Percentiles rank a stretch among this genome's conserved stretches.
Conservation (phyloP, 37 sponge, comb jelly and placozoan genomes). For the Geodia barretti region DNA sequence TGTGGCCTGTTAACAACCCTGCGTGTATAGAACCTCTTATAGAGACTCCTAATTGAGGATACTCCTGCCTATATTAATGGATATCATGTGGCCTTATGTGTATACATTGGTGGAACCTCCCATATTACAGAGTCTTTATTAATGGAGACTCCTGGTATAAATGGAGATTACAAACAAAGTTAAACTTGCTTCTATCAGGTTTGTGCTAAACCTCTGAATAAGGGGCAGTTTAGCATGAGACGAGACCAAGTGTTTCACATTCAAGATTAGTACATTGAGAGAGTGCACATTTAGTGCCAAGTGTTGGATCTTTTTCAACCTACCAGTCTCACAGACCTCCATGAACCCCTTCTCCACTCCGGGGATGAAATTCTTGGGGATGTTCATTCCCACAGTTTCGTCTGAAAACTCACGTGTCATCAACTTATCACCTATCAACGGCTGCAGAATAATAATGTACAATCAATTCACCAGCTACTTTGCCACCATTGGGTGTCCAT, state of each 20-base stretch:
- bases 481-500: neutral
- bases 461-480: neutral
- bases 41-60: too few species aligned
- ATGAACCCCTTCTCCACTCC: slow-evolving; percentile 91
- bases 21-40: too few species aligned
- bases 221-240: neutral
- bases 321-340: slow-evolving; percentile 62
- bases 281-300: neutral
- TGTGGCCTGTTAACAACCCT: slow-evolving; percentile 86
- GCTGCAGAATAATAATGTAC: slow-evolving; percentile 23
- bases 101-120: too few species aligned
- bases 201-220: neutral
- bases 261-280: neutral
- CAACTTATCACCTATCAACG: slow-evolving; percentile 72
- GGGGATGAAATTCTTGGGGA: slow-evolving; percentile 94
- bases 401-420: slow-evolving; percentile 85
- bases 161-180: neutral
- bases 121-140: too few species aligned
- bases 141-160: too few species aligned
- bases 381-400: slow-evolving; percentile 87
- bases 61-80: too few species aligned
- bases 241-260: too few species aligned
- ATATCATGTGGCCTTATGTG: too few species aligned
- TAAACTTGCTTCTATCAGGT: too few species aligned
- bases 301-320: too few species aligned